Conservation (phyloP, 53 echinoderm and acorn worm species). For the Actinopyga echinites region DNA sequence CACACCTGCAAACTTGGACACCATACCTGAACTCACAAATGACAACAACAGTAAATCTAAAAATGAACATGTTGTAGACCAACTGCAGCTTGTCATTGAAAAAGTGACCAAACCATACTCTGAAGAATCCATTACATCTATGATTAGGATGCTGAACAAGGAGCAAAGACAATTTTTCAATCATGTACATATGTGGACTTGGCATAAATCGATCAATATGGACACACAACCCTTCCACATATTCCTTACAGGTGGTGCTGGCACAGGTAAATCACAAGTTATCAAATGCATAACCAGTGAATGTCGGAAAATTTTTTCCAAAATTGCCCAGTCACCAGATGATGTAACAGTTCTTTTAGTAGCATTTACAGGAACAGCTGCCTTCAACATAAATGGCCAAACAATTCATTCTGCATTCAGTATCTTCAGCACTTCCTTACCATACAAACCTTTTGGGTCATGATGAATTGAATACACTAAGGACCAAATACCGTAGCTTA, state of each 20-base stretch:
- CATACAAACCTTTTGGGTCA: slow-evolving; percentile 55
- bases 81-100: background rate
- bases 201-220: no score
- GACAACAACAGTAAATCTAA: slow-evolving; percentile 3
- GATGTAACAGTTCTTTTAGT: slow-evolving; percentile 5
- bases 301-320: background rate
- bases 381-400: slow-evolving; percentile 26
- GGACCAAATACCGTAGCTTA: slow-evolving; percentile 27
- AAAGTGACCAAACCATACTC: slow-evolving; percentile 16
- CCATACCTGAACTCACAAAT: no score
- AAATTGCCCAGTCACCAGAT: no score
- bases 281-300: slow-evolving; percentile 39
- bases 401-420: slow-evolving; percentile 27
- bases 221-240: no score
- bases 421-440: no score
- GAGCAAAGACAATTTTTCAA: no score
- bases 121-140: no score
- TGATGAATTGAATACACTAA: slow-evolving; percentile 54
- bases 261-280: slow-evolving; percentile 45
- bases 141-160: no score
- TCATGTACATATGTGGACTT: no score
- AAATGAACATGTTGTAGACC: slow-evolving; percentile 25
- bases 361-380: no score
- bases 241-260: slow-evolving; percentile 57
- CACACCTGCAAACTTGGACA: no score